phyloP scores from a whole-genome alignment of 2,113 vertebrate genomes.

The Hemicordylus capensis region DNA sequence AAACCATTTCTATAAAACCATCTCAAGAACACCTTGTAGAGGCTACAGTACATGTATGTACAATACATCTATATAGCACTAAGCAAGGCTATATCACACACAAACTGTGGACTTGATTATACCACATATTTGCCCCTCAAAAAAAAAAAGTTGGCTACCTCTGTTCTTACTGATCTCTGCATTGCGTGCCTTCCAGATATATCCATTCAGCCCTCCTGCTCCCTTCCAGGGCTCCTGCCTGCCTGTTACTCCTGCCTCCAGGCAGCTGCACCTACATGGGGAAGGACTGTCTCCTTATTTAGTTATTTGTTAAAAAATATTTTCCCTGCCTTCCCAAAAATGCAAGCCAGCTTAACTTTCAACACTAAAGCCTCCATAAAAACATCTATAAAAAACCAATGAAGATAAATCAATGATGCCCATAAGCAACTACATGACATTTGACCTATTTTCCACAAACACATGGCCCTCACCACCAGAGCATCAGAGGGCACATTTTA shows the following conservation, averaged over 20 bases:
- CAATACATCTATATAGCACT: background rate
- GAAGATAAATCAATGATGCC: background rate
- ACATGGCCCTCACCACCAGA: background rate
- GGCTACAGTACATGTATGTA: background rate
- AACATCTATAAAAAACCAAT: background rate
- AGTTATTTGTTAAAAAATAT: background rate
- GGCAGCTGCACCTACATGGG: background rate
- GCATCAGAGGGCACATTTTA: background rate
- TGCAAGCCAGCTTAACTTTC: background rate
- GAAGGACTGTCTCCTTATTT: background rate
- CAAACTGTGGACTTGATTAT: background rate
- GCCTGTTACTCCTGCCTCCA: background rate
- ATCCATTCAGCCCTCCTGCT: background rate
- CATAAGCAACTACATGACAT: background rate
- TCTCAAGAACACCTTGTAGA: too few species aligned
- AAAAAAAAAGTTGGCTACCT: background rate
- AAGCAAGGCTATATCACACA: background rate
- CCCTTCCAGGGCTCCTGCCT: background rate
- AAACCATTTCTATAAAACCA: too few species aligned
- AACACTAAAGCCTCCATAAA: background rate
- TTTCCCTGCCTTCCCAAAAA: background rate
- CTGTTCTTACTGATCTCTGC: background rate
- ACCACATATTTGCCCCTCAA: background rate
- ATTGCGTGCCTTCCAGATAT: background rate
- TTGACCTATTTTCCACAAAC: background rate